Evolutionary conservation across 2,797 vertebrate genomes (phyloP).

Genomic region (Rhabdomys pumilio): DNA sequence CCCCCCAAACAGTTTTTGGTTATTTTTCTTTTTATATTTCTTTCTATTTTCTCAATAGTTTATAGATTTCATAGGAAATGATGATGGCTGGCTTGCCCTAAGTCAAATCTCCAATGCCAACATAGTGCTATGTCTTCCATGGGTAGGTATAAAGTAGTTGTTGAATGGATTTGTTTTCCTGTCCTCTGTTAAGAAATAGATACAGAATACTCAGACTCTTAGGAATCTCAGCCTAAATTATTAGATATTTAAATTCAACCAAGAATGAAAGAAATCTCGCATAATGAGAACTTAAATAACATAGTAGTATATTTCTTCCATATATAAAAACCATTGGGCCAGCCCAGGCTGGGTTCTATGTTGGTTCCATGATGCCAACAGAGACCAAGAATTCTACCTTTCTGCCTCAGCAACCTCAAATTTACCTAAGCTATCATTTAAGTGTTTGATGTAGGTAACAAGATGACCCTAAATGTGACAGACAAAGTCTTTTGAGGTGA

Average conservation of each 20-base stretch:
- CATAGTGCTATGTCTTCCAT: not conserved
- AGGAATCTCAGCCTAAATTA: conserved; percentile 7
- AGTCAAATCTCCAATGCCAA: not conserved
- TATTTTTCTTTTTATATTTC: not conserved
- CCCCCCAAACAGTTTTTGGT: not conserved
- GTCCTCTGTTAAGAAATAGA: not conserved
- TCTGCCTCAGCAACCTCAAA: not conserved
- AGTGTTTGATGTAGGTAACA: not conserved
- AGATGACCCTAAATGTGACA: not conserved
- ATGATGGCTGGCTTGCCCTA: not conserved
- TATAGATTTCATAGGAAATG: too few species aligned
- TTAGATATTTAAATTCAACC: not conserved
- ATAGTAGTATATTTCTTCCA: not conserved
- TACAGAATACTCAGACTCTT: not conserved
- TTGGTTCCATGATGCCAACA: not conserved
- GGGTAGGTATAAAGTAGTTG: not conserved
- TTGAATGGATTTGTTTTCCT: not conserved
- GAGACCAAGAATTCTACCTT: not conserved
- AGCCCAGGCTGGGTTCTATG: not conserved
- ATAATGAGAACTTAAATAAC: not conserved
- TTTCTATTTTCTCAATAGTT: conserved; percentile 10
- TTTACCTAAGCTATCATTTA: not conserved
- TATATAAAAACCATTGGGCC: not conserved
- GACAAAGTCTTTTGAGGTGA: not conserved
- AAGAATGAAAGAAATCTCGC: not conserved